These are phyloP conservation scores for Tiliacea aurago DNA, from an alignment of 2,888 invertebrate genomes.

Conservation along the genomic window DNA sequence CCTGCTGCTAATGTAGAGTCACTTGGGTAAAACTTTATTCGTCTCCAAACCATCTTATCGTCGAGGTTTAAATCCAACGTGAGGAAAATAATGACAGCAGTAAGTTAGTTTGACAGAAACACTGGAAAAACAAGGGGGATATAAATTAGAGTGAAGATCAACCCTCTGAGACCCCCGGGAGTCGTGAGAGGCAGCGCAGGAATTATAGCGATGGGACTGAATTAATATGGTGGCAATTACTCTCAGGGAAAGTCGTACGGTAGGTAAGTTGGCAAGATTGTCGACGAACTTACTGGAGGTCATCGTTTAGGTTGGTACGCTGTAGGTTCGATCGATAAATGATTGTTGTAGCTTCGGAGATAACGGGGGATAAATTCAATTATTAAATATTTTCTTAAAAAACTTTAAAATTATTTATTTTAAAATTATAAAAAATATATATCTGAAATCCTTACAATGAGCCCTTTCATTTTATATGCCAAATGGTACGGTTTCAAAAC, in stretches of 20 bases:
- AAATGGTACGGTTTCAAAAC: too few relatives aligned
- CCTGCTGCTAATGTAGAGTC: background rate
- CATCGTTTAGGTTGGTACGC: background rate
- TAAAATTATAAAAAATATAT: too few relatives aligned
- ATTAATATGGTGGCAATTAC: constrained; percentile 56
- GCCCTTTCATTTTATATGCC: too few relatives aligned
- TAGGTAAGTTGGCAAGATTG: constrained; percentile 5
- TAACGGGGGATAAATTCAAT: too few relatives aligned
- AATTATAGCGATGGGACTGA: constrained; percentile 47
- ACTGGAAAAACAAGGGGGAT: constrained; percentile 46
- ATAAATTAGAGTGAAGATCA: constrained; percentile 52
- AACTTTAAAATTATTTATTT: too few relatives aligned
- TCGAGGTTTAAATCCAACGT: constrained; percentile 11
- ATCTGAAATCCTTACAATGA: too few relatives aligned
- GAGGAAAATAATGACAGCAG: constrained; percentile 40
- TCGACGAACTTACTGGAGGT: constrained; percentile 15
- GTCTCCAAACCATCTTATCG: background rate
- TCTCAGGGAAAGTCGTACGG: constrained; percentile 45
- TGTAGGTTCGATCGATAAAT: background rate
- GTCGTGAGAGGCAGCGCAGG: constrained; percentile 27
- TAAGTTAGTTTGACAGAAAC: constrained; percentile 42
- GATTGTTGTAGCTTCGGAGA: too few relatives aligned
- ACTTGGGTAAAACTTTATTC: background rate
- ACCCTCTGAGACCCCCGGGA: constrained; percentile 31
- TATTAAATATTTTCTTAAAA: too few relatives aligned